These are phyloP conservation scores for Scomber japonicus DNA, from an alignment of 2,113 vertebrate species.

Conservation along the genomic window DNA sequence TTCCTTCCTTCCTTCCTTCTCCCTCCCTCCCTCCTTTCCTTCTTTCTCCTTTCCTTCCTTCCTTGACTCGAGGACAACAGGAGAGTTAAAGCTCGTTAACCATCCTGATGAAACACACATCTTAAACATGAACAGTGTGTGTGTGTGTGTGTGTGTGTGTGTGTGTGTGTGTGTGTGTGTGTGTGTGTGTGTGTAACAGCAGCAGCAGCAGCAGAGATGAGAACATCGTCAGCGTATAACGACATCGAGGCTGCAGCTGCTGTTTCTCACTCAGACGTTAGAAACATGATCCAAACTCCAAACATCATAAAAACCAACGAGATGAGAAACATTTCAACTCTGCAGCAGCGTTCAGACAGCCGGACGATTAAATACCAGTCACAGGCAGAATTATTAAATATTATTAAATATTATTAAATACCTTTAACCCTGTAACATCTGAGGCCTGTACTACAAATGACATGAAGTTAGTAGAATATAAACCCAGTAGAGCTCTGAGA, in stretches of 20 bases:
- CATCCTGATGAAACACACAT: no score
- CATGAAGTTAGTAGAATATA: no score
- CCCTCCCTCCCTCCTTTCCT: no score
- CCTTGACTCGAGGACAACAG: no score
- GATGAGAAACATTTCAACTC: constrained; percentile 12
- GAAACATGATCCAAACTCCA: constrained; percentile 30
- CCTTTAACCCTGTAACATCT: no score
- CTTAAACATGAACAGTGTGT: not conserved
- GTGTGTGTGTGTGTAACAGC: constrained; percentile 15
- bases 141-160: constrained; percentile 16
- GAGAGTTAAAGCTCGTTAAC: no score
- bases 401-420: no score
- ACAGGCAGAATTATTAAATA: constrained; percentile 5
- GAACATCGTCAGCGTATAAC: constrained; percentile 18
- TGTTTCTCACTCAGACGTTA: constrained; percentile 27
- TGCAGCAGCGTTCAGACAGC: constrained; percentile 2
- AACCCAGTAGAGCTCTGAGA: no score
- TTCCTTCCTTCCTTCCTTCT: no score
- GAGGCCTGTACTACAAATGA: no score
- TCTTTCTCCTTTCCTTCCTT: no score
- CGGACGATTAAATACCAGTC: not conserved
- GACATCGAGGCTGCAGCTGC: not conserved
- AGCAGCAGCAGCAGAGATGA: constrained; percentile 34
- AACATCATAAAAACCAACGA: constrained; percentile 35
- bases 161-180: constrained; percentile 24